Conservation (phyloP, 2,797 vertebrate species). For the Notolepis coatsorum region DNA sequence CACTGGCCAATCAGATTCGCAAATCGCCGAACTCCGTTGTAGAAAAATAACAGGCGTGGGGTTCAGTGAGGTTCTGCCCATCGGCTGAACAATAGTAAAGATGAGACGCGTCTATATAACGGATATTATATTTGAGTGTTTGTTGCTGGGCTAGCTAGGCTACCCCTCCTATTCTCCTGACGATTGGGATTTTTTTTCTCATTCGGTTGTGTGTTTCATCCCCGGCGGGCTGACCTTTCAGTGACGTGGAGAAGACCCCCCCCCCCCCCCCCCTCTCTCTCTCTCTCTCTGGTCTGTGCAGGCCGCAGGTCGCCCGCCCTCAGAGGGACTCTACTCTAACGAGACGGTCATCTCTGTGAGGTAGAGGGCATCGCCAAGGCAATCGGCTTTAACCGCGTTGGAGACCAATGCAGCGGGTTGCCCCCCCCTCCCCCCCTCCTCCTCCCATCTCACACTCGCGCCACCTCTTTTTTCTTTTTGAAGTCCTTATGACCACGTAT, state of each 20-base stretch:
- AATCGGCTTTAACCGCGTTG: background rate
- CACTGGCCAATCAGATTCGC: too few relatives aligned
- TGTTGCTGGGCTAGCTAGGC: background rate
- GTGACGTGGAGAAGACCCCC: too few relatives aligned
- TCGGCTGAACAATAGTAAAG: background rate
- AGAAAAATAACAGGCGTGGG: too few relatives aligned
- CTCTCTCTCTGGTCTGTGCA: background rate
- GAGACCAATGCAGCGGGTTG: background rate
- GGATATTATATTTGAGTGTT: background rate
- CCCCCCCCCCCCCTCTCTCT: too few relatives aligned
- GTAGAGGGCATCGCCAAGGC: background rate
- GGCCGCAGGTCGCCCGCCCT: background rate
- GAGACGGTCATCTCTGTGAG: background rate
- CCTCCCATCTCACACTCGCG: background rate
- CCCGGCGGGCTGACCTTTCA: background rate
- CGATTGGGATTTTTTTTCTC: background rate
- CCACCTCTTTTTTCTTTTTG: background rate
- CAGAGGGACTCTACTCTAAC: background rate
- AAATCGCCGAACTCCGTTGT: too few relatives aligned
- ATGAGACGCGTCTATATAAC: background rate
- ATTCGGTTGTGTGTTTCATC: background rate
- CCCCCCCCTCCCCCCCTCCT: background rate
- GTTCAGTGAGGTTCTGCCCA: too few relatives aligned
- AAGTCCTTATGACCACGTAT: background rate
- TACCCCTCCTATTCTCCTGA: background rate